phyloP scores from a whole-genome alignment of 2,888 invertebrate species.

The Alitta virens region DNA sequence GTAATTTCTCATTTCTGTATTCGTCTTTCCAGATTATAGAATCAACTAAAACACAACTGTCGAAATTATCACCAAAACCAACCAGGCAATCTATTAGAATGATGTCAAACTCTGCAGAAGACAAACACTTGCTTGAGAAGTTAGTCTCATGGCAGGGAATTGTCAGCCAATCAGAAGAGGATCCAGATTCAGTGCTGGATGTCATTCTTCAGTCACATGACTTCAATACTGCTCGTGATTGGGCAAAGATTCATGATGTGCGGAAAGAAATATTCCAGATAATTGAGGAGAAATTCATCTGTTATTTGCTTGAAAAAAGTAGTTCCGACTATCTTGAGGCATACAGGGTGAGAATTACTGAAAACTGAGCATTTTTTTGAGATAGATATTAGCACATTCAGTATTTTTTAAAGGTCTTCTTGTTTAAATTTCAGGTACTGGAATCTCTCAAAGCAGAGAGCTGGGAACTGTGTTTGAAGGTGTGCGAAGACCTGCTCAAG shows the following conservation, averaged over 20 bases:
- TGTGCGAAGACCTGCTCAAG: slow-evolving; percentile 40
- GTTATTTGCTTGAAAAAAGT: slow-evolving; percentile 30
- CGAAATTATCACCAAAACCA: too few relatives aligned
- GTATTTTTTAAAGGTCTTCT: too few relatives aligned
- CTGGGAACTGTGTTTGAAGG: slow-evolving; percentile 32
- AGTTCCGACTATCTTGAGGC: slow-evolving; percentile 2
- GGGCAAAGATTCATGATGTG: slow-evolving; percentile 39
- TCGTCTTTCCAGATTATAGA: too few relatives aligned
- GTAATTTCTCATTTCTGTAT: too few relatives aligned
- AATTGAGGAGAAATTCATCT: slow-evolving; percentile 40
- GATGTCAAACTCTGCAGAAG: too few relatives aligned
- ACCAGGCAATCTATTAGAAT: too few relatives aligned
- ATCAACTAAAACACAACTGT: too few relatives aligned
- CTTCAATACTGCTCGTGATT: slow-evolving; percentile 39
- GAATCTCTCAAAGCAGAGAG: slow-evolving; percentile 33
- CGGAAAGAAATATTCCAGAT: slow-evolving; percentile 30
- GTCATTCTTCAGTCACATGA: slow-evolving; percentile 41
- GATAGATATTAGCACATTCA: too few relatives aligned
- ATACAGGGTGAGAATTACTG: slow-evolving; percentile 6
- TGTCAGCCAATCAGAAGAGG: slow-evolving; percentile 28
- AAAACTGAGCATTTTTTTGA: too few relatives aligned
- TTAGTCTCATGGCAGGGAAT: slow-evolving; percentile 43
- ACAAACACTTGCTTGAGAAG: slow-evolving; percentile 23
- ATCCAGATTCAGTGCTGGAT: slow-evolving; percentile 38
- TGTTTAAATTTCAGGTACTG: slow-evolving; percentile 31